phyloP scores from a whole-genome alignment of 2,888 invertebrate genomes.

The Leptinotarsa juncta region DNA sequence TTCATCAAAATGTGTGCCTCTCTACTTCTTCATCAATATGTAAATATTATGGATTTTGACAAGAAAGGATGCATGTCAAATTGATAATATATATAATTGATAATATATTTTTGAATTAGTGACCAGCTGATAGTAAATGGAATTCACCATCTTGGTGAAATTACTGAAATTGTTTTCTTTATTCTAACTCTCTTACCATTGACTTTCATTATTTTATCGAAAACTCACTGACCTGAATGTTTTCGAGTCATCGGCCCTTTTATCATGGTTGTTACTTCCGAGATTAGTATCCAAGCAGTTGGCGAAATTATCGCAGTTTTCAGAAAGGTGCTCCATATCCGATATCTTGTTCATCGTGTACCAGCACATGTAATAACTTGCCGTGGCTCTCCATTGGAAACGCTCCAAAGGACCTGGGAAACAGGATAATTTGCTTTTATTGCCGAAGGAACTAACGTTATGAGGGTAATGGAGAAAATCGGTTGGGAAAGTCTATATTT shows the following conservation, averaged over 20 bases:
- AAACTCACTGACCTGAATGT: slow-evolving; percentile 50
- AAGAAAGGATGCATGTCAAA: no score
- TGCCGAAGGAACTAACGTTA: slow-evolving; percentile 19
- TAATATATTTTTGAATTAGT: no score
- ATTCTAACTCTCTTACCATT: no score
- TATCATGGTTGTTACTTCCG: slow-evolving; percentile 67
- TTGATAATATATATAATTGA: no score
- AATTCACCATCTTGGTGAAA: no score
- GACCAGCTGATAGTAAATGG: no score
- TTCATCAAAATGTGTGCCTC: no score
- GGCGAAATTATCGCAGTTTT: slow-evolving; percentile 73
- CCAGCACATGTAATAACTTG: slow-evolving; percentile 77
- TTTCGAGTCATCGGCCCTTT: slow-evolving; percentile 68
- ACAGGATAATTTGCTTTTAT: slow-evolving; percentile 18
- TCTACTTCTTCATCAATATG: no score
- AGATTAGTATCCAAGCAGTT: slow-evolving; percentile 67
- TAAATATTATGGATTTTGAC: no score
- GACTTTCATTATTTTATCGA: not conserved
- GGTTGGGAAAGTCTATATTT: slow-evolving; percentile 18
- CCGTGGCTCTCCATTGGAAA: slow-evolving; percentile 73
- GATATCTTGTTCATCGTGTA: slow-evolving; percentile 71
- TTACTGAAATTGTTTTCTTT: no score
- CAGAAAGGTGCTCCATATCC: slow-evolving; percentile 68
- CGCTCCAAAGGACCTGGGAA: slow-evolving; percentile 67
- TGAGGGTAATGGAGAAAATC: slow-evolving; percentile 22